Evolutionary conservation across 2,888 invertebrate genomes (phyloP), one percentile per base, ranked within the genome.

Genomic region (Thysanoteuthis rhombus): DNA sequence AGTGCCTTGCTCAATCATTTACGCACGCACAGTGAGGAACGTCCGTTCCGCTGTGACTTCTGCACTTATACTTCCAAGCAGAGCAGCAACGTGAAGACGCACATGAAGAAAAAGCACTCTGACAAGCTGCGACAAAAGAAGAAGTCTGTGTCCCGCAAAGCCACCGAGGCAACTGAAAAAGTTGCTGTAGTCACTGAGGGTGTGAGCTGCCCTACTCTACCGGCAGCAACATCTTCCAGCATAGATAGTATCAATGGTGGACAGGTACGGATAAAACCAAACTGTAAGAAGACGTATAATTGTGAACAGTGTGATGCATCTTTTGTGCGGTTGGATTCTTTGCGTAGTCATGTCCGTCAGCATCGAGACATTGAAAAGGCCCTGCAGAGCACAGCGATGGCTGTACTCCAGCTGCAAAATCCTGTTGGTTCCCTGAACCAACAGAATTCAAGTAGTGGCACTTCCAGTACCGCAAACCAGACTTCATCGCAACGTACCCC

Each of bases 321-420:
- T 0, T 97, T 97, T 95, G 97, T 97, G 0, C 95, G 97, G 47
- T 97, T 97, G 94, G 97, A 97, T 94, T 97, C 97, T 0, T 95
- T 97, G 92, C 95, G 96, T n/a, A 97, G 97, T 94, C 97, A 97
- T 95, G 94, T 97, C 93, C 95, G 96, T 47, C 97, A 97, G 92
- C 97, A 97, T 94, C 94, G 94, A 75, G 95, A 96, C 40, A 93
- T 94, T 90, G 94, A 94, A 75, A 94, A 93, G 28, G 93, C 94
- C 28, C 95, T 96, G 94, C 94, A 95, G 91, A 95, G 93, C 38
- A 95, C 96, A 16, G 96, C 96, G 0, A 94, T 96, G 95, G 95
- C 96, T 16, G 96, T 96, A 22, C 94, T 96, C 10, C 95, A 95
- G 92, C 94, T 96, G 10, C 96, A 95, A 47, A 95, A 95, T 38